phyloP scores from a whole-genome alignment of 2,797 vertebrate species.

The Peromyscus attwateri region DNA sequence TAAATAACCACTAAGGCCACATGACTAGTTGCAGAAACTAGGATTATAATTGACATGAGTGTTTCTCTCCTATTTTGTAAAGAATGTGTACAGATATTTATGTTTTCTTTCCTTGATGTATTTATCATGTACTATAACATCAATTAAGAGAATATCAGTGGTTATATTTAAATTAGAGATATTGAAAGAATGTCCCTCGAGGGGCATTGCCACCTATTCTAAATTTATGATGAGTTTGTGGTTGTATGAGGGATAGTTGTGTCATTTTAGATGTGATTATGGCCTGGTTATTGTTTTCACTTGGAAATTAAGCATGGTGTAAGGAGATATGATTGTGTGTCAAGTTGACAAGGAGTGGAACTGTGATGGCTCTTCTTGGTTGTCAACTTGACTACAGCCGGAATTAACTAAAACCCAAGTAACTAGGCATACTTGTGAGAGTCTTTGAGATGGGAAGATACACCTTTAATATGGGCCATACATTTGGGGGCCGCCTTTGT shows the following conservation, averaged over 20 bases:
- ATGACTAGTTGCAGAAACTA: neutral
- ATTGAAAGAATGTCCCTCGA: neutral
- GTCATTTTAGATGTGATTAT: neutral
- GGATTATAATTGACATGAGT: neutral
- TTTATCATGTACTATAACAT: neutral
- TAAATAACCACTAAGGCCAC: neutral
- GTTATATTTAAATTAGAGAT: neutral
- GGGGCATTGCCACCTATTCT: neutral
- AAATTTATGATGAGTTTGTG: neutral
- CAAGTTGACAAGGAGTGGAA: neutral
- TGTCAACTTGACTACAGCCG: neutral
- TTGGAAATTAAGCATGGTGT: neutral
- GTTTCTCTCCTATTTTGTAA: neutral
- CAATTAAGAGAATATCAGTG: neutral
- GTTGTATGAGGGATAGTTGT: neutral
- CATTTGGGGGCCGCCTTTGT: neutral
- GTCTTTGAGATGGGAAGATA: neutral
- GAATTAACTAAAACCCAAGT: neutral
- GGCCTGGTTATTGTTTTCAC: neutral
- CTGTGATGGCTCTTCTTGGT: neutral
- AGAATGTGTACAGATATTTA: neutral
- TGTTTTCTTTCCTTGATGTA: neutral
- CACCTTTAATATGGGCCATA: neutral
- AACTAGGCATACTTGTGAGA: neutral
- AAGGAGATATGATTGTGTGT: no score